Base-by-base conservation (phyloP, 1,140 invertebrate species). In the Aphaenogaster ashmeadi region DNA sequence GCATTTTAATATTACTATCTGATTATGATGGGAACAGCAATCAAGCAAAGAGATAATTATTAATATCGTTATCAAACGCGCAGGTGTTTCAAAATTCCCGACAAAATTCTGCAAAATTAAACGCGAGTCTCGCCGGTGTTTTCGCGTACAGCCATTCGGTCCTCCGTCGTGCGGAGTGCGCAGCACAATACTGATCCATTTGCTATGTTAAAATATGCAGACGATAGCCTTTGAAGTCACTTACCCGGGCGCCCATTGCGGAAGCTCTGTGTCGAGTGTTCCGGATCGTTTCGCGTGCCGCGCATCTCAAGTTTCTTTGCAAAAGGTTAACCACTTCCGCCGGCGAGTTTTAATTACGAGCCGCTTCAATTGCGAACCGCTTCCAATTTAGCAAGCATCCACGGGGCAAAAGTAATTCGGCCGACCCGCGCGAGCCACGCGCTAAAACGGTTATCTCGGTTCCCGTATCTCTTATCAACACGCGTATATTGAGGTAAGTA, bases 171-270 rank as follows among this genome's bases (percentile, higher is more conserved):
- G 62, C 77, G 27, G 60, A 84, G 11, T 60, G 80, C 80, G 47
- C 54, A 75, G 69, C 69, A 84, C 80, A 84, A 84, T 75, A 72
- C 80, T 36, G 54, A 84, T 75, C 69, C 80, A 84, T 84, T 84
- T 84, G 69, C 69, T 74, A 84, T 84, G 80, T 84, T 84, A 84
- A 84, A 84, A 84, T 84, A 84, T 84, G 80, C 80, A 75, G 66
- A 72, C 79, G 66, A 58, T 81, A 72, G 80, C 80, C 80, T 84
- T 84, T 84, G 80, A 84, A 84, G 80, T 84, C 69, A 60, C 69
- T 84, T 74, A 75, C 8, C 69, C 80, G 67, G 41, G 13, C 69
- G n/a, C 69, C 56, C 69, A 50, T 84, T 75, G 80, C 58, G 80
- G 69, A 62, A 75, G 80, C 80, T 84, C 21, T 75, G 69, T 62